Evolutionary conservation across 1,140 invertebrate genomes (phyloP).

Genomic region (Eumeta japonica): DNA sequence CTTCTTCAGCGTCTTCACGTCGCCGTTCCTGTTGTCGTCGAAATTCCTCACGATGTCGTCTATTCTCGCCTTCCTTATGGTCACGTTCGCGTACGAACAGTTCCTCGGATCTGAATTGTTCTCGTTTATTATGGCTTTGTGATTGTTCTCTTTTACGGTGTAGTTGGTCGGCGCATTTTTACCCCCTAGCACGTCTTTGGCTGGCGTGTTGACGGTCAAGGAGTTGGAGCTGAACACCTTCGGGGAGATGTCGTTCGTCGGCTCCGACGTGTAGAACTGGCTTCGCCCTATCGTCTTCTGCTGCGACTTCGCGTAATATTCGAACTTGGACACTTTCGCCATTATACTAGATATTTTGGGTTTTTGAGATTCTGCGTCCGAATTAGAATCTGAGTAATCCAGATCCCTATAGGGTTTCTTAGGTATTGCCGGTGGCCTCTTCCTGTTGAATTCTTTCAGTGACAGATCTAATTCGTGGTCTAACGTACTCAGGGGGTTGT

Average conservation of each 20-base stretch:
- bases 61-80: slow-evolving; percentile 41
- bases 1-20: slow-evolving; percentile 29
- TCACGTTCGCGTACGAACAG: slow-evolving; percentile 46
- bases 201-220: slow-evolving; percentile 75
- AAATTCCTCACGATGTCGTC: slow-evolving; percentile 49
- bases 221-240: slow-evolving; percentile 76
- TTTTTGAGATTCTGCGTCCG: slow-evolving; percentile 35
- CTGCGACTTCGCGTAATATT: slow-evolving; percentile 60
- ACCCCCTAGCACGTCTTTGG: slow-evolving; percentile 71
- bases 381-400: slow-evolving; percentile 38
- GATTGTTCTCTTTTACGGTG: slow-evolving; percentile 43
- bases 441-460: slow-evolving; percentile 44
- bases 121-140: slow-evolving; percentile 39
- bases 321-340: slow-evolving; percentile 63
- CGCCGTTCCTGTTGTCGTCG: slow-evolving; percentile 23
- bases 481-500: slow-evolving; percentile 21
- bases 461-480: slow-evolving; percentile 51
- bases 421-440: slow-evolving; percentile 47
- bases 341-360: slow-evolving; percentile 55
- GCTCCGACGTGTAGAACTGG: slow-evolving; percentile 35
- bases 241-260: slow-evolving; percentile 62
- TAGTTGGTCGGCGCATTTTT: slow-evolving; percentile 59
- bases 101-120: slow-evolving; percentile 44
- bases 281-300: slow-evolving; percentile 39
- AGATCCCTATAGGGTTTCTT: slow-evolving; percentile 43